Base-by-base conservation (phyloP, 2,113 vertebrate species). In the Pelmatolapia mariae region DNA sequence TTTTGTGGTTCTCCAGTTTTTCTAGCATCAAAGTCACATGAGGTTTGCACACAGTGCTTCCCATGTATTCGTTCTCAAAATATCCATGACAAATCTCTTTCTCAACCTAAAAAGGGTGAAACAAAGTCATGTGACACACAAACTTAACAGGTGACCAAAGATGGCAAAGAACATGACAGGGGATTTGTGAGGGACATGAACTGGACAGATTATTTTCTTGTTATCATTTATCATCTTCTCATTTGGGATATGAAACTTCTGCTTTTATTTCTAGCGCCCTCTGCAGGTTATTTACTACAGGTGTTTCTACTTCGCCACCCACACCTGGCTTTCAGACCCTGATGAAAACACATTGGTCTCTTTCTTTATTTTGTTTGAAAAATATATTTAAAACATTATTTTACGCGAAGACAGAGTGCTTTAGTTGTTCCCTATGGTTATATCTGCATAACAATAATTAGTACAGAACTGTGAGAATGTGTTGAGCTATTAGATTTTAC, bases 351-450 rank as follows among this genome's bases (percentile, higher is more conserved):
- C 40, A 18, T 11, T 29, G 9, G 5, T 47, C 9, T 43, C 12
- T 5, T 45, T 45, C 9, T 73, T 73, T 3, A 24, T 76, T 26
- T 45, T 18, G 13, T 24, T 73, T 73, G 66, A 26, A 26, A 45
- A 45, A 26, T 2, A 73, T 24, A 45, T 15, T 43, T 10, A 16
- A 43, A 43, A 24, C 0, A 2, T 10, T 47, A 45, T 73, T 78
- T 78, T 31, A 50, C 10, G 0, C 0, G 1, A 78, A 78, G 24
- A 13, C 10, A 8, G 2, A 78, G 1, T 31, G 43, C 43, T 47
- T 78, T 45, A 47, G 40, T 47, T 4, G 16, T 19, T 11, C 29
- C 29, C 59, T 63, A 11, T 11, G 16, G 1, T 47, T 73, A 26
- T 73, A 47, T 9, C 24, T 76, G 9, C 15, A 76, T 26, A 45